Conservation (phyloP, 2,888 invertebrate species). For the Sclerodermus sp. region DNA sequence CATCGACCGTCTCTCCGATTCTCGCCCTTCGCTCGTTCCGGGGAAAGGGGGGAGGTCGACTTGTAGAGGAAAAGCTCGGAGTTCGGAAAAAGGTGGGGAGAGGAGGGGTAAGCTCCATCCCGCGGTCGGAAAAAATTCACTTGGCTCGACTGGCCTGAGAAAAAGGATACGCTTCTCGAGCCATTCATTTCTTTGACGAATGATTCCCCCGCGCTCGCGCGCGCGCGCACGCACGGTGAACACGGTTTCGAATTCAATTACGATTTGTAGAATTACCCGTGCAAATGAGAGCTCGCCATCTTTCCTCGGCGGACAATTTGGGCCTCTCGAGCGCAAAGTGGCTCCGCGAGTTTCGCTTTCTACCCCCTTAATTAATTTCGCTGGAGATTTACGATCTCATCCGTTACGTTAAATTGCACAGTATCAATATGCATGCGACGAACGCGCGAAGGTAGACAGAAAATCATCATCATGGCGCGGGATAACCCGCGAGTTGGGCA, state of each 20-base stretch:
- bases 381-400: slow-evolving; percentile 34
- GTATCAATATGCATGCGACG: slow-evolving; percentile 32
- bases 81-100: too few relatives aligned
- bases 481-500: too few relatives aligned
- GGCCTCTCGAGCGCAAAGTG: slow-evolving; percentile 11
- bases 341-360: slow-evolving; percentile 10
- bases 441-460: slow-evolving; percentile 10
- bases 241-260: slow-evolving; percentile 33
- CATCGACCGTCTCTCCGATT: too few relatives aligned
- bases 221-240: slow-evolving; percentile 1
- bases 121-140: too few relatives aligned
- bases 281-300: slow-evolving; percentile 27
- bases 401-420: slow-evolving; percentile 29
- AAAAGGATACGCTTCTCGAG: slow-evolving; percentile 5
- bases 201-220: slow-evolving; percentile 13
- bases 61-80: too few relatives aligned
- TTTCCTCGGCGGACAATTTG: slow-evolving; percentile 21
- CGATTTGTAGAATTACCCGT: slow-evolving; percentile 37
- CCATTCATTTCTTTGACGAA: slow-evolving; percentile 36
- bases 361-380: slow-evolving; percentile 30
- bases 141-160: not conserved
- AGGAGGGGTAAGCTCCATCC: too few relatives aligned
- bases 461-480: too few relatives aligned
- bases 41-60: too few relatives aligned
- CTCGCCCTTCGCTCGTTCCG: too few relatives aligned